A percentile compares a stretch with the other conserved stretches of the same genome.
Evolutionary conservation across 2,888 invertebrate genomes (phyloP).

Genomic region (Ctena decussata): DNA sequence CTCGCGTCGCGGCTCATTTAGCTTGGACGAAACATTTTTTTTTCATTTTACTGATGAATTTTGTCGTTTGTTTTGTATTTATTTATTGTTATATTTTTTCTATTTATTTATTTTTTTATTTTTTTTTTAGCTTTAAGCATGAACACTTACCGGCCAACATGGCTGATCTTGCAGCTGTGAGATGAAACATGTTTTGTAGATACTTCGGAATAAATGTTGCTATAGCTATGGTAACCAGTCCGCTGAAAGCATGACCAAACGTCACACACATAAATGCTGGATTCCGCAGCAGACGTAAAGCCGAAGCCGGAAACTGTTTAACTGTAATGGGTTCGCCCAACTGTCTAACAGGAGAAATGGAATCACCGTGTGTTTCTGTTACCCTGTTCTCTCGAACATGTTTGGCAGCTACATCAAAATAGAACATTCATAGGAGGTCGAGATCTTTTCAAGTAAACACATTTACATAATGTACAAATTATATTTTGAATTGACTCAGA

Average conservation of each 20-base stretch:
- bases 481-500: too few relatives aligned
- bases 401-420: conserved; percentile 76
- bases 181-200: conserved; percentile 92
- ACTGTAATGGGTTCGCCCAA: conserved; percentile 49
- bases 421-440: too few relatives aligned
- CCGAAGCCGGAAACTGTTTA: conserved; percentile 59
- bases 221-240: conserved; percentile 88
- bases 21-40: too few relatives aligned
- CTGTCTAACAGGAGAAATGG: neutral
- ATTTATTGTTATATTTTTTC: too few relatives aligned
- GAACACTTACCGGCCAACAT: conserved; percentile 89
- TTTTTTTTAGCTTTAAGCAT: neutral
- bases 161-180: conserved; percentile 90
- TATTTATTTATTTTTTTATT: too few relatives aligned
- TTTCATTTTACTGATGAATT: too few relatives aligned
- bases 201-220: conserved; percentile 92
- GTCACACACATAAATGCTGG: conserved; percentile 90
- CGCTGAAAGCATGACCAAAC: conserved; percentile 89
- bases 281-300: conserved; percentile 71
- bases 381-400: conserved; percentile 67
- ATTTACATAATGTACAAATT: too few relatives aligned
- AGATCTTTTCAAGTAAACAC: too few relatives aligned
- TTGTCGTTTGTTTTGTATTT: too few relatives aligned
- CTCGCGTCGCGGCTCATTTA: too few relatives aligned
- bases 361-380: conserved; percentile 74